These are phyloP conservation scores for Laodelphax striatellus DNA, from an alignment of 1,140 invertebrate species.

Conservation along the genomic window DNA sequence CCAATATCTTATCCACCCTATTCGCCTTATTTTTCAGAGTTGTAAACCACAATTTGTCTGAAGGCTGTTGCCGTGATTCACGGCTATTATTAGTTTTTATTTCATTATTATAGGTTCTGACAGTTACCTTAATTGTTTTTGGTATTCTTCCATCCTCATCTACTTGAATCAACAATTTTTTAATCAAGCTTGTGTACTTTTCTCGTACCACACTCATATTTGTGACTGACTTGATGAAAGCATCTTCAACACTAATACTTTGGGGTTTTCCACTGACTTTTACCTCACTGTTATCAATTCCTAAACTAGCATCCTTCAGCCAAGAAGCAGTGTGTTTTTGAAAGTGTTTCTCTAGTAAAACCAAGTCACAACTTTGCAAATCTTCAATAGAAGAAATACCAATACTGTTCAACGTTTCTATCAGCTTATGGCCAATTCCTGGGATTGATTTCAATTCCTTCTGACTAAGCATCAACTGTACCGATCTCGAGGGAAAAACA, in stretches of 20 bases:
- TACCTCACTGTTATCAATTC: conserved; percentile 53
- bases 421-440: conserved; percentile 56
- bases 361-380: conserved; percentile 46
- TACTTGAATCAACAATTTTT: conserved; percentile 53
- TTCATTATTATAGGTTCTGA: conserved; percentile 50
- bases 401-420: conserved; percentile 44
- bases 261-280: conserved; percentile 55
- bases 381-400: conserved; percentile 51
- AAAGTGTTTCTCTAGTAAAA: conserved; percentile 43
- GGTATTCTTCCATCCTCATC: conserved; percentile 64
- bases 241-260: conserved; percentile 62
- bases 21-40: conserved; percentile 35
- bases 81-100: conserved; percentile 45
- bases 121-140: conserved; percentile 54
- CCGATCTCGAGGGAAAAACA: conserved; percentile 52
- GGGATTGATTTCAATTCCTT: conserved; percentile 49
- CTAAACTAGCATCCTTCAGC: conserved; percentile 53
- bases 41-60: conserved; percentile 52
- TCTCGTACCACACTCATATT: conserved; percentile 53
- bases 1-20: conserved; percentile 45
- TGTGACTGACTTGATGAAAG: conserved; percentile 52
- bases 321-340: conserved; percentile 52
- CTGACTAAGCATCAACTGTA: conserved; percentile 47
- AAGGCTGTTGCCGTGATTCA: conserved; percentile 51
- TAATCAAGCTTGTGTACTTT: conserved; percentile 49